These are phyloP conservation scores for Melanotaenia parkinsoni DNA, from an alignment of 2,797 vertebrate species.

Conservation along the genomic window DNA sequence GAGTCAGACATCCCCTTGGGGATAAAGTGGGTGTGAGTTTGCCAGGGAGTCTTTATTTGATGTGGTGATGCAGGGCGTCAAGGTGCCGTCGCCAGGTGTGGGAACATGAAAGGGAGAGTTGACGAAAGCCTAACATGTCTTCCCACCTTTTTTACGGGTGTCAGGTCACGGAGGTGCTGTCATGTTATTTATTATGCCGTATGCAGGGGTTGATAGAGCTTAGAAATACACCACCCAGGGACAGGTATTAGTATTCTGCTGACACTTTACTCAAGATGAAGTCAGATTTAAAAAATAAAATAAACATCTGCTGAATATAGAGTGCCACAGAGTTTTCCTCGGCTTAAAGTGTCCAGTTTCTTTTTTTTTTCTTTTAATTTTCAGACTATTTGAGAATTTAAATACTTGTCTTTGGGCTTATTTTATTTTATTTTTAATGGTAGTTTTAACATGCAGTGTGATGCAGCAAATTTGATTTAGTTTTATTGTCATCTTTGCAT, in stretches of 20 bases:
- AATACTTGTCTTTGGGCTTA: too few relatives aligned
- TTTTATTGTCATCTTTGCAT: too few relatives aligned
- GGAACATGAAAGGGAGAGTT: slow-evolving; percentile 81
- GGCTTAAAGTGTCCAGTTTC: too few relatives aligned
- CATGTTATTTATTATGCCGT: slow-evolving; percentile 38
- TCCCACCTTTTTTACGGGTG: slow-evolving; percentile 17
- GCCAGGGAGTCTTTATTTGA: slow-evolving; percentile 69
- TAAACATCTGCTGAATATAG: background rate
- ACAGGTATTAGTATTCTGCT: background rate
- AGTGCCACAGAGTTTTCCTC: background rate
- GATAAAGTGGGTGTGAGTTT: slow-evolving; percentile 59
- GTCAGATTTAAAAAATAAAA: background rate
- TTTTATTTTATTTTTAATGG: too few relatives aligned
- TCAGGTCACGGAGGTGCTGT: slow-evolving; percentile 36
- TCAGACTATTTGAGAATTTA: too few relatives aligned
- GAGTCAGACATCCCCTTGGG: slow-evolving; percentile 67
- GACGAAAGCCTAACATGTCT: slow-evolving; percentile 48
- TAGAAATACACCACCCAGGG: slow-evolving; percentile 2
- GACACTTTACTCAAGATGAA: background rate
- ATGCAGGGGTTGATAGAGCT: slow-evolving; percentile 19
- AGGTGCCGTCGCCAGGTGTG: slow-evolving; percentile 75
- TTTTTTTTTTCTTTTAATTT: too few relatives aligned
- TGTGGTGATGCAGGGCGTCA: slow-evolving; percentile 69
- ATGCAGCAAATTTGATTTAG: too few relatives aligned
- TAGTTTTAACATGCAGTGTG: too few relatives aligned